phyloP scores from a whole-genome alignment of 2,888 invertebrate species.

The Drosophila nr. fundita region DNA sequence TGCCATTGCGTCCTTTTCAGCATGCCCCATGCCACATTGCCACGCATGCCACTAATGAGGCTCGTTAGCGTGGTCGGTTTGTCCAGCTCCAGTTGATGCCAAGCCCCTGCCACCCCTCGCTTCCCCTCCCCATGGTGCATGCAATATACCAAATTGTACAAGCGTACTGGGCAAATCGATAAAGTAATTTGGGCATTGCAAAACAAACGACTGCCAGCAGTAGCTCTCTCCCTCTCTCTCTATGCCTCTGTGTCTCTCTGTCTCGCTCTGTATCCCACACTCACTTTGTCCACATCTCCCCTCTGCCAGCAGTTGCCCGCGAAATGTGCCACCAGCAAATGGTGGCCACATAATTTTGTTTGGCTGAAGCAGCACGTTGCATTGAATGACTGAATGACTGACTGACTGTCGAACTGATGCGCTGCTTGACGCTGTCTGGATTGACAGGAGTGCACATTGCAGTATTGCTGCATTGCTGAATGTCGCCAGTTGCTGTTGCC shows the following conservation, averaged over 20 bases:
- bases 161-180: slow-evolving; percentile 76
- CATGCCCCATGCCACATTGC: slow-evolving; percentile 39
- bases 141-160: slow-evolving; percentile 78
- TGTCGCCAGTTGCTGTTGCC: slow-evolving; percentile 43
- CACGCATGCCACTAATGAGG: slow-evolving; percentile 78
- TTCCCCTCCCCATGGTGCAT: slow-evolving; percentile 58
- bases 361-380: slow-evolving; percentile 62
- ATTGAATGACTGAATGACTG: slow-evolving; percentile 37
- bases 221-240: neutral
- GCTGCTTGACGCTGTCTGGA: slow-evolving; percentile 12
- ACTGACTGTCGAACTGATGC: slow-evolving; percentile 12
- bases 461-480: neutral
- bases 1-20: slow-evolving; percentile 14
- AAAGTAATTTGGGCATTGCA: slow-evolving; percentile 75
- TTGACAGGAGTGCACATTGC: slow-evolving; percentile 5
- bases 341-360: slow-evolving; percentile 76
- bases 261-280: neutral
- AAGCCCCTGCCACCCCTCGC: neutral
- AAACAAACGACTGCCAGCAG: slow-evolving; percentile 56
- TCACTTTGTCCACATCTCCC: neutral
- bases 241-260: neutral
- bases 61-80: slow-evolving; percentile 72
- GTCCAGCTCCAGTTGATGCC: slow-evolving; percentile 28
- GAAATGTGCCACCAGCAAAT: slow-evolving; percentile 56
- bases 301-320: slow-evolving; percentile 21